phyloP scores from a whole-genome alignment of 2,797 vertebrate genomes.

The Macropus fuliginosus region DNA sequence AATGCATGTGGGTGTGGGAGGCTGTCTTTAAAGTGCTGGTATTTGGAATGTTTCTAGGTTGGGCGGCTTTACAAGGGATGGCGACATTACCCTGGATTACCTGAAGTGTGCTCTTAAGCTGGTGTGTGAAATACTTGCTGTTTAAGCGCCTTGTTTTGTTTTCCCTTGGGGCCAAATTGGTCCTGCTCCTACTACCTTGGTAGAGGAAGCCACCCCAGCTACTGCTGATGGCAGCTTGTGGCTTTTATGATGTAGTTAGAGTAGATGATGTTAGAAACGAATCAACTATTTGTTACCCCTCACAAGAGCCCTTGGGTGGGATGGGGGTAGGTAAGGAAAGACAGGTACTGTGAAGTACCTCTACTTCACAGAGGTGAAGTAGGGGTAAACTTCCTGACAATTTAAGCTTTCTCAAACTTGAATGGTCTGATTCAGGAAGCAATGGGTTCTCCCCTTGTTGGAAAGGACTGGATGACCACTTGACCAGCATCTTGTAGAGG shows the following conservation, averaged over 20 bases:
- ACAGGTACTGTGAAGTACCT: not conserved
- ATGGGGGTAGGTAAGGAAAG: not conserved
- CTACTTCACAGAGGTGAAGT: not conserved
- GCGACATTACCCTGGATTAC: constrained; percentile 56
- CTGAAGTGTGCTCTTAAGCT: constrained; percentile 55
- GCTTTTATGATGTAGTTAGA: constrained; percentile 48
- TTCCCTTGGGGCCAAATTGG: not conserved
- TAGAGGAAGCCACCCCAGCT: constrained; percentile 19
- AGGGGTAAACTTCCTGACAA: not conserved
- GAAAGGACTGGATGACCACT: not conserved
- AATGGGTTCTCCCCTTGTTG: not conserved
- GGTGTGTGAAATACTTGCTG: constrained; percentile 37
- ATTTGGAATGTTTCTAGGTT: constrained; percentile 53
- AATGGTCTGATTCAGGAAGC: not conserved
- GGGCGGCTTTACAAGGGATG: constrained; percentile 64
- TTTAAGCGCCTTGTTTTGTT: constrained; percentile 3
- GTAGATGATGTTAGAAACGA: constrained; percentile 27
- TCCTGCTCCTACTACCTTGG: constrained; percentile 24
- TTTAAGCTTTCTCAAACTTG: not conserved
- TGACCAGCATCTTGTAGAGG: not conserved
- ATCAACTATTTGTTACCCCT: constrained; percentile 44
- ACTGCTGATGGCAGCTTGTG: constrained; percentile 33
- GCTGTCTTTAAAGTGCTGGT: constrained; percentile 52
- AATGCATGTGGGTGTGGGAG: constrained; percentile 45
- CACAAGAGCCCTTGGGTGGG: not conserved